Percentiles rank a stretch among this genome's conserved stretches.
These are phyloP conservation scores for Reticulitermes speratus DNA, from an alignment of 1,140 invertebrate genomes.

Conservation along the genomic window DNA sequence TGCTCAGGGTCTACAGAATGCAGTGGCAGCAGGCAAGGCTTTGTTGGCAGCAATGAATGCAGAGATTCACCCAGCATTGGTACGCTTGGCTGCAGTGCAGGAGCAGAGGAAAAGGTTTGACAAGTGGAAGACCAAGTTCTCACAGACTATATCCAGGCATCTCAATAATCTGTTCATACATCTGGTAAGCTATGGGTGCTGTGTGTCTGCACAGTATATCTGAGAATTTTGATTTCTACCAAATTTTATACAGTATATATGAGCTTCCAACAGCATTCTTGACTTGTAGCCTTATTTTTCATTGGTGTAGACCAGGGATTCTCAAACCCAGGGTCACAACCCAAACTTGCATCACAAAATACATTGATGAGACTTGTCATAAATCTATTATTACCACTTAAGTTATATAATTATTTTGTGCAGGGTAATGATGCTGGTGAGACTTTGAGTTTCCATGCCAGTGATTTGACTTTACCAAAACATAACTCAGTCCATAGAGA, in stretches of 20 bases:
- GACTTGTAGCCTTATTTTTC: no score
- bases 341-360: no score
- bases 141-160: slow-evolving; percentile 77
- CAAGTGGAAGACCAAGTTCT: slow-evolving; percentile 82
- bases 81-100: slow-evolving; percentile 76
- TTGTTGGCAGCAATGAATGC: slow-evolving; percentile 76
- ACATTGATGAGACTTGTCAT: neutral
- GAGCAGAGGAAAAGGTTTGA: slow-evolving; percentile 85
- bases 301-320: no score
- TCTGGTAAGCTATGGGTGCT: slow-evolving; percentile 52
- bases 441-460: slow-evolving; percentile 52
- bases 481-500: slow-evolving; percentile 79
- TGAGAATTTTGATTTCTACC: no score
- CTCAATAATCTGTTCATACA: slow-evolving; percentile 93
- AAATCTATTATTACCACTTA: neutral
- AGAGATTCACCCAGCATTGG: slow-evolving; percentile 62
- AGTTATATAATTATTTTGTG: slow-evolving; percentile 33
- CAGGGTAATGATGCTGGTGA: slow-evolving; percentile 68
- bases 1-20: slow-evolving; percentile 69
- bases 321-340: no score
- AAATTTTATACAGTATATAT: no score
- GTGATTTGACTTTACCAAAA: slow-evolving; percentile 70
- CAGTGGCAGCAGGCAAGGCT: slow-evolving; percentile 76
- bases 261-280: no score
- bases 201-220: no score